phyloP scores from a whole-genome alignment of 2,888 invertebrate genomes.

The Halictus ligatus region DNA sequence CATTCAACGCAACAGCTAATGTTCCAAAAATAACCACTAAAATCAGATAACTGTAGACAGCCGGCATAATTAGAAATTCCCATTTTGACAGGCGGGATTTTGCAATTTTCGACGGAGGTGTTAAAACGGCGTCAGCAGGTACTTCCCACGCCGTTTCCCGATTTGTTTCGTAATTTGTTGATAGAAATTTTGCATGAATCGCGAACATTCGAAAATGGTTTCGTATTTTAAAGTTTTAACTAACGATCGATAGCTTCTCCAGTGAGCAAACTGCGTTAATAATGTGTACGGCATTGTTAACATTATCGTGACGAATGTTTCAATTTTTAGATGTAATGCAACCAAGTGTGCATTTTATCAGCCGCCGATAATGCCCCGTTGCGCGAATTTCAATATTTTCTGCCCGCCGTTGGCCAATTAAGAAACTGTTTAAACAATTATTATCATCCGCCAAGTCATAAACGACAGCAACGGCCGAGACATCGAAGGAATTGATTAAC shows the following conservation, averaged over 20 bases:
- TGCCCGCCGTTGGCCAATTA: background rate
- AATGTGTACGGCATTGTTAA: too few relatives aligned
- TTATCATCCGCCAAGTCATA: background rate
- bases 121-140: background rate
- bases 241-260: too few relatives aligned
- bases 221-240: too few relatives aligned
- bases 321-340: too few relatives aligned
- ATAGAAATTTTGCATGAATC: background rate
- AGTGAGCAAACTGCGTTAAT: too few relatives aligned
- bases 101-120: background rate
- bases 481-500: conserved; percentile 49
- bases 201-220: too few relatives aligned
- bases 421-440: background rate
- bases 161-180: background rate
- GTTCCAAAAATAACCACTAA: background rate
- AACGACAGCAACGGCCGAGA: conserved; percentile 11
- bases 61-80: background rate
- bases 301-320: too few relatives aligned
- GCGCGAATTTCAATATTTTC: background rate
- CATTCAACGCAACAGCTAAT: background rate
- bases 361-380: background rate
- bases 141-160: background rate
- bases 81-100: background rate
- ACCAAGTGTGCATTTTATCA: background rate
- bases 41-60: background rate